Conservation (phyloP, 2,888 invertebrate species). For the Galerucella nymphaeae region DNA sequence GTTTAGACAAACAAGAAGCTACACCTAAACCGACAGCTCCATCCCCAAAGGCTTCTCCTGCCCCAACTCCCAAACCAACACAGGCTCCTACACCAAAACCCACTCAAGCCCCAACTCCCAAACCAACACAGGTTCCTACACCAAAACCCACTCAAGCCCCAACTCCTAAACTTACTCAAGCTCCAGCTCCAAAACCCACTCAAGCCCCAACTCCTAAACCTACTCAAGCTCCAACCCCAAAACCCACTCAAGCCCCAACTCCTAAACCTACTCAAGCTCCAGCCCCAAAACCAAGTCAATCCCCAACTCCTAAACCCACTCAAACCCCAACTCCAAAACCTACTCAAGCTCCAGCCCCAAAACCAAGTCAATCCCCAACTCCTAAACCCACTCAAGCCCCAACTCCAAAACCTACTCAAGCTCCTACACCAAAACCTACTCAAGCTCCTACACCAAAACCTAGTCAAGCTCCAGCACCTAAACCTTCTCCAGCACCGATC, state of each 20-base stretch:
- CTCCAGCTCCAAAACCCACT: constrained; percentile 43
- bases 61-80: constrained; percentile 44
- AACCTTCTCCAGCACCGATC: constrained; percentile 34
- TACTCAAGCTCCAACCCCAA: constrained; percentile 36
- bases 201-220: constrained; percentile 32
- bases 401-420: background rate
- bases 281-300: constrained; percentile 36
- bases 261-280: constrained; percentile 36
- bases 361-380: background rate
- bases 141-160: constrained; percentile 42
- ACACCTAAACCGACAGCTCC: constrained; percentile 34
- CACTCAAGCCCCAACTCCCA: too few relatives aligned
- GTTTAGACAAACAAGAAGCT: constrained; percentile 56
- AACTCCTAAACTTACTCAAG: constrained; percentile 40
- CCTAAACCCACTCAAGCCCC: background rate
- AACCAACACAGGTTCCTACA: too few relatives aligned
- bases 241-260: constrained; percentile 35
- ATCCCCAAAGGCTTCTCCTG: constrained; percentile 43
- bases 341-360: background rate
- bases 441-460: constrained; percentile 34
- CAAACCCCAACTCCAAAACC: background rate
- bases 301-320: constrained; percentile 15
- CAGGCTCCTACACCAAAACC: too few relatives aligned
- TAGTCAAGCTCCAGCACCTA: constrained; percentile 34
- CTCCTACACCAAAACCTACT: constrained; percentile 42